Conservation (phyloP, 2,797 vertebrate species). For the Salarias fasciatus region DNA sequence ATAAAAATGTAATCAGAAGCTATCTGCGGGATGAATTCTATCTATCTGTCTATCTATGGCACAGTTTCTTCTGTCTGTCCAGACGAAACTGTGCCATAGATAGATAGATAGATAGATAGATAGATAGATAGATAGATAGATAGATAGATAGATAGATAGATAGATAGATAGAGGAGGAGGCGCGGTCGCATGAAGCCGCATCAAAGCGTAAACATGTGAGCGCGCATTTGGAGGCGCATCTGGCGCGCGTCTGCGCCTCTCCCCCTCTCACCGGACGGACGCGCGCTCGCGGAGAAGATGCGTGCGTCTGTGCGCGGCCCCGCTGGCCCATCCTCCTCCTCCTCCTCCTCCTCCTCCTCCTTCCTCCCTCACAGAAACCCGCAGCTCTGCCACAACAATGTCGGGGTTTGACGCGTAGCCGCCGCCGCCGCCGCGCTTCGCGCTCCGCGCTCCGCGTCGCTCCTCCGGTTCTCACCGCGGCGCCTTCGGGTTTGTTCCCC, state of each 20-base stretch:
- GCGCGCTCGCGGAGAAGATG: slow-evolving; percentile 43
- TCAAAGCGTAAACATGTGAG: slow-evolving; percentile 6
- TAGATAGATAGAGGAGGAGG: too few relatives aligned
- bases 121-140: too few relatives aligned
- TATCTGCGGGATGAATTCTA: too few relatives aligned
- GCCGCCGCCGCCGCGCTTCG: too few relatives aligned
- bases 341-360: neutral
- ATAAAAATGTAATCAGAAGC: too few relatives aligned
- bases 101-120: too few relatives aligned
- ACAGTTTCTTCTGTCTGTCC: too few relatives aligned
- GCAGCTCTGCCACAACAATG: slow-evolving; percentile 31
- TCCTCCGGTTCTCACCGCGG: slow-evolving; percentile 8
- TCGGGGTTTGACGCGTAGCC: slow-evolving; percentile 20
- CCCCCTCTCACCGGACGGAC: neutral
- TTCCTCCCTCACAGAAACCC: neutral
- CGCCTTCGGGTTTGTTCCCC: slow-evolving; percentile 23
- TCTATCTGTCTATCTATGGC: too few relatives aligned
- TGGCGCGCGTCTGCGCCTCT: slow-evolving; percentile 60
- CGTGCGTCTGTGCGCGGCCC: slow-evolving; percentile 29
- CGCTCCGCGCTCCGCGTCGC: too few relatives aligned
- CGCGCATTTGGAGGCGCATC: slow-evolving; percentile 52
- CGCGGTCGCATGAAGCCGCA: slow-evolving; percentile 3
- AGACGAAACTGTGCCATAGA: too few relatives aligned
- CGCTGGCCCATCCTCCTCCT: slow-evolving; percentile 4
- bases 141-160: too few relatives aligned